Percentiles rank a stretch among this genome's conserved stretches.
These are phyloP conservation scores for Cantharis flavilabris DNA, from an alignment of 2,888 invertebrate genomes.

Conservation along the genomic window DNA sequence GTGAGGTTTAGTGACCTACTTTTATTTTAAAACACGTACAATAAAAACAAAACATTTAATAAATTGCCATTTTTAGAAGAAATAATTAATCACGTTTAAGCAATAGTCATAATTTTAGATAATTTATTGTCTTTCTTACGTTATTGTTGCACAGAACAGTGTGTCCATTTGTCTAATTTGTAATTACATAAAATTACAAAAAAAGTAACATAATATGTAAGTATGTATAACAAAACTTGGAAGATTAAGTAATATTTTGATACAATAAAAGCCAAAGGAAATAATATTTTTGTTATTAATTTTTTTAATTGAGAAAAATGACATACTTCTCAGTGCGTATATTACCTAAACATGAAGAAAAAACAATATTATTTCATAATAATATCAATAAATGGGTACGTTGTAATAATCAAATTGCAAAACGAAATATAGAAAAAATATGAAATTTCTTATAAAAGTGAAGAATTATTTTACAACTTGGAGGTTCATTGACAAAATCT, in stretches of 20 bases:
- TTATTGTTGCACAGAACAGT: background rate
- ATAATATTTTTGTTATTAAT: background rate
- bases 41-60: slow-evolving; percentile 1
- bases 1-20: slow-evolving; percentile 1
- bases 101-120: background rate
- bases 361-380: background rate
- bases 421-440: background rate
- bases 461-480: background rate
- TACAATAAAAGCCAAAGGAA: background rate
- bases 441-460: background rate
- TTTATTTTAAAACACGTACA: background rate
- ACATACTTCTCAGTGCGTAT: background rate
- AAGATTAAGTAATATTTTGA: background rate
- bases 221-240: background rate
- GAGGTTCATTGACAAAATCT: background rate
- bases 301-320: background rate
- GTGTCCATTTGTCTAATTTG: background rate
- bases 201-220: background rate
- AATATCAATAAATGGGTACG: background rate
- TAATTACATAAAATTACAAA: background rate
- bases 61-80: background rate
- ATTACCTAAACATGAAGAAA: background rate
- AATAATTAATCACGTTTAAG: background rate
- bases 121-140: background rate
- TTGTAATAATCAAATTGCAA: background rate